Evolutionary conservation across 2,888 invertebrate genomes (phyloP).

Genomic region (Microplitis manilae): DNA sequence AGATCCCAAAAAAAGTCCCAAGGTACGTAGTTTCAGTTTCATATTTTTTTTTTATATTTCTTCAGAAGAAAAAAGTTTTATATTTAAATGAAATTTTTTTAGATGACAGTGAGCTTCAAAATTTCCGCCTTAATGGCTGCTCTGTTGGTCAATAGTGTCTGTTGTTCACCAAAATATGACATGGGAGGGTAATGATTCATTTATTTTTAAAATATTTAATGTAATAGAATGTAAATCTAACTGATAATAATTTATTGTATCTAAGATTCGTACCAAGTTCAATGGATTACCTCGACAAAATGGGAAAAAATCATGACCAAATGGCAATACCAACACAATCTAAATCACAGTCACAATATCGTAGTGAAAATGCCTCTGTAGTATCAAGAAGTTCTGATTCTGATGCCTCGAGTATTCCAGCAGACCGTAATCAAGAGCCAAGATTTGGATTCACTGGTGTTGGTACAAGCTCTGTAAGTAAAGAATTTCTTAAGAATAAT

Average conservation of each 20-base stretch:
- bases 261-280: conserved; percentile 72
- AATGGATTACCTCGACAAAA: conserved; percentile 62
- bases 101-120: conserved; percentile 50
- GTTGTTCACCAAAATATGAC: conserved; percentile 64
- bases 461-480: conserved; percentile 64
- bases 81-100: conserved; percentile 17
- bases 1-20: conserved; percentile 2
- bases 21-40: neutral
- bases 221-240: neutral
- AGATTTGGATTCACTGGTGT: conserved; percentile 70
- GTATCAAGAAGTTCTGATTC: conserved; percentile 51
- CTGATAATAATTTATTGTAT: neutral
- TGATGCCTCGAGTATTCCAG: conserved; percentile 55
- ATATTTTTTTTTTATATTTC: neutral
- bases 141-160: conserved; percentile 49
- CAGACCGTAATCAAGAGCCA: conserved; percentile 66
- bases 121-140: conserved; percentile 40
- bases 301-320: conserved; percentile 62
- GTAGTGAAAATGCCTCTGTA: conserved; percentile 50
- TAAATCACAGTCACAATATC: conserved; percentile 47
- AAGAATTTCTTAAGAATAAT: neutral
- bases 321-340: conserved; percentile 61
- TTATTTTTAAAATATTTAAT: neutral
- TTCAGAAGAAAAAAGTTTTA: neutral
- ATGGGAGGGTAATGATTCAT: conserved; percentile 60